These are phyloP conservation scores for Diplolepis rosae DNA, from an alignment of 2,888 invertebrate species.

Conservation along the genomic window DNA sequence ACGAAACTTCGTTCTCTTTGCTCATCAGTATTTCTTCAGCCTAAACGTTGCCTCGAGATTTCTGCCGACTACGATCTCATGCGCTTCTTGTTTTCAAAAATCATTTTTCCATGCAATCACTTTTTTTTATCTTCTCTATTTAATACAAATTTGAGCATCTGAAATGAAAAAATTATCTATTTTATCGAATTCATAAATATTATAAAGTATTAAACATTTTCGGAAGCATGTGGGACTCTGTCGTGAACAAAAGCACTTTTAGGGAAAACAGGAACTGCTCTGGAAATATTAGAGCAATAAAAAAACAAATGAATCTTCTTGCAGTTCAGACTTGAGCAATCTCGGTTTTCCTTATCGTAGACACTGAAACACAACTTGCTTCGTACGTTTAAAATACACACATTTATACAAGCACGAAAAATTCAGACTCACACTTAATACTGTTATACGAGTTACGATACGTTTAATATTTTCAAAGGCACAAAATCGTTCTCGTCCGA, in stretches of 20 bases:
- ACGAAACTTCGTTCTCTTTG: constrained; percentile 7
- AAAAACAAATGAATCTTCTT: not conserved
- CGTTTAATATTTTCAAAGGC: constrained; percentile 19
- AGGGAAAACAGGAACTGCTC: constrained; percentile 8
- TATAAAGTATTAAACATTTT: not conserved
- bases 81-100: constrained; percentile 12
- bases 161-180: not conserved
- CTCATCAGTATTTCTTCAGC: constrained; percentile 17
- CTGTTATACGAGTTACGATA: not conserved
- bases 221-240: constrained; percentile 9
- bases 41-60: constrained; percentile 23
- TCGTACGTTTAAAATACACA: constrained; percentile 18
- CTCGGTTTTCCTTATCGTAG: constrained; percentile 1
- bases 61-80: not conserved
- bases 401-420: not conserved
- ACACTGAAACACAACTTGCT: constrained; percentile 1
- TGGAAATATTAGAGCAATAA: not conserved
- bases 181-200: not conserved
- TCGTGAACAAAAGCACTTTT: not conserved
- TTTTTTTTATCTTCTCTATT: not conserved
- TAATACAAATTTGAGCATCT: too few relatives aligned
- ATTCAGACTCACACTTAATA: not conserved
- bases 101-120: not conserved
- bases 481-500: constrained; percentile 25
- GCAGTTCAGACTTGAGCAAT: not conserved